Conservation (phyloP, 2,113 vertebrate genomes). For the Syngnathus scovelli region DNA sequence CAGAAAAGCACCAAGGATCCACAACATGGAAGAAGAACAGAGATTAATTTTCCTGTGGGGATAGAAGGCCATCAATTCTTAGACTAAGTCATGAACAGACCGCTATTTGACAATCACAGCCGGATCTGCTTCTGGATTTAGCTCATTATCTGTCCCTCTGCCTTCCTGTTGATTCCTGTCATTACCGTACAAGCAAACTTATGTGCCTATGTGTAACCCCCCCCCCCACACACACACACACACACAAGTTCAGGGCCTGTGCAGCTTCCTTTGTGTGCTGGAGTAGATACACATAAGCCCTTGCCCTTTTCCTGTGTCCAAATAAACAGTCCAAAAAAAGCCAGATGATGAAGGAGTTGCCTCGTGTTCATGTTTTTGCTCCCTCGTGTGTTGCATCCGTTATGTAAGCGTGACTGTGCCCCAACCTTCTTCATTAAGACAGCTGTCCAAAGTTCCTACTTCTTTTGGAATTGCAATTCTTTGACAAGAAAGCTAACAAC, state of each 20-base stretch:
- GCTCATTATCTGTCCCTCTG: slow-evolving; percentile 47
- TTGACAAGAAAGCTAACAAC: slow-evolving; percentile 31
- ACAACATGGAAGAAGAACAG: slow-evolving; percentile 25
- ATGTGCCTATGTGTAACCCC: background rate
- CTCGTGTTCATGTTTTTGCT: background rate
- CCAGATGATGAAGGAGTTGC: slow-evolving; percentile 33
- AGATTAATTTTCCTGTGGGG: slow-evolving; percentile 21
- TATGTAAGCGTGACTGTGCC: slow-evolving; percentile 58
- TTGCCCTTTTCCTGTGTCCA: slow-evolving; percentile 71
- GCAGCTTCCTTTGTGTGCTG: slow-evolving; percentile 35
- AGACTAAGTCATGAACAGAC: slow-evolving; percentile 33
- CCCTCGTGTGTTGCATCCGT: slow-evolving; percentile 24
- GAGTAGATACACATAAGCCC: slow-evolving; percentile 57
- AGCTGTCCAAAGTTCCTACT: slow-evolving; percentile 32
- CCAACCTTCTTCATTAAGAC: slow-evolving; percentile 32
- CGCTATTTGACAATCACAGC: slow-evolving; percentile 23
- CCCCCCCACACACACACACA: background rate
- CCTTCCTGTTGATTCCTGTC: slow-evolving; percentile 52
- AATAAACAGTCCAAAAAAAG: slow-evolving; percentile 64
- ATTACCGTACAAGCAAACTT: slow-evolving; percentile 10
- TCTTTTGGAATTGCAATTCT: slow-evolving; percentile 44
- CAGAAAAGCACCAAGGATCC: slow-evolving; percentile 2
- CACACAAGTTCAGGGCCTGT: slow-evolving; percentile 44
- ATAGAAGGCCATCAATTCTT: slow-evolving; percentile 29
- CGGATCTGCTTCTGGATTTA: slow-evolving; percentile 39